Evolutionary conservation across 2,888 invertebrate species (phyloP), one percentile per base, ranked within the genome.

Genomic region (Aphidius colemani): DNA sequence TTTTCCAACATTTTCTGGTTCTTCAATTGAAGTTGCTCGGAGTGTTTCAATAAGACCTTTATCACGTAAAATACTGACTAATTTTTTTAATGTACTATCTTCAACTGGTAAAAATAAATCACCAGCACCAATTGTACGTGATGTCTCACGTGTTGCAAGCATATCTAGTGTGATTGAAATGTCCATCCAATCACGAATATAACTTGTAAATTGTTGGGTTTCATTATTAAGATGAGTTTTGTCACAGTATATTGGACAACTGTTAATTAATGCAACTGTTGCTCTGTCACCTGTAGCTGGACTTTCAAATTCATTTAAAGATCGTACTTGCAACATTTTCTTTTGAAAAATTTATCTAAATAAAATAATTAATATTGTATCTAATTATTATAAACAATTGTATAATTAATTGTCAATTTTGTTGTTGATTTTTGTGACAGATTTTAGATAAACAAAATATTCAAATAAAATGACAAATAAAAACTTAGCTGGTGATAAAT

Each of bases 61-160:
- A 75, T 93, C 91, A 70, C 90, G 89, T 86, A 90, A 92, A 0
- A 89, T 88, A 76, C 90, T 89, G 0, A 88, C 89, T 11, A 93
- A 86, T 77, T 90, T 89, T 78, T 93, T 93, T 1, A 91, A 82
- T 56, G 91, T 86, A 65, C 90, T 88, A 70, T 92, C 90, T 69
- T 90, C 86, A 0, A 91, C 90, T 66, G 82, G 89, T 76, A 87
- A 85, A 80, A 86, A 89, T 51, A 88, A 77, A 64, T 84, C 84
- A 71, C 83, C 83, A 40, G 78, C 75, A 3, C 83, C 79, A 7
- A 83, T 81, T 64, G 87, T 85, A 45, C 85, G 84, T 74, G 84
- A 86, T 75, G 82, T 86, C 79, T 78, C 87, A 63, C 81, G 84
- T 66, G 85, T 86, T 79, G 85, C 88, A 72, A 85, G 75, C 72